phyloP scores from a whole-genome alignment of 2,797 vertebrate genomes.

The Acanthis flammea region DNA sequence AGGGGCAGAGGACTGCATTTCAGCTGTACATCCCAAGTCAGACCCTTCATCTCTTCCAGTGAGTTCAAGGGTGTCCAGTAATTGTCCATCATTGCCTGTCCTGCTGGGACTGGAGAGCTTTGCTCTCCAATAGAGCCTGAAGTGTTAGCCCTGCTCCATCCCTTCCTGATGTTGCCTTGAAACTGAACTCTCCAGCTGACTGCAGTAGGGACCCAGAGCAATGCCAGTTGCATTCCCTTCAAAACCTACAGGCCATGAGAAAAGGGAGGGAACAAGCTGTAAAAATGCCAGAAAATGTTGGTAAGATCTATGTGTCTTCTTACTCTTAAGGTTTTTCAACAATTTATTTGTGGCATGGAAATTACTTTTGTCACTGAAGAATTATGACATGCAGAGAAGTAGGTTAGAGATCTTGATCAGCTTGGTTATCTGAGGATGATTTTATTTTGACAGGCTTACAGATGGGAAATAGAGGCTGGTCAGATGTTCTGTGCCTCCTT shows the following conservation, averaged over 20 bases:
- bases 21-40: not conserved
- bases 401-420: not conserved
- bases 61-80: rapidly evolving
- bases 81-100: not conserved
- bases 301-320: not conserved
- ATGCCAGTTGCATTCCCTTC: not conserved
- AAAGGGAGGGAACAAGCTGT: not conserved
- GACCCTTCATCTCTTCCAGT: not conserved
- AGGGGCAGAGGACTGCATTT: not conserved
- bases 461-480: not conserved
- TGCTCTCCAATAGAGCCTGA: not conserved
- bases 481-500: not conserved
- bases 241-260: not conserved
- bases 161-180: not conserved
- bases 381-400: not conserved
- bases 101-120: not conserved
- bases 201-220: not conserved
- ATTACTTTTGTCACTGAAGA: not conserved
- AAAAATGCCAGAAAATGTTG: not conserved
- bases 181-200: not conserved
- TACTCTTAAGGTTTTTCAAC: not conserved
- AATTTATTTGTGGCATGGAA: not conserved
- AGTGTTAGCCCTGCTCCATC: rapidly evolving
- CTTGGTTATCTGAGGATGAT: not conserved
- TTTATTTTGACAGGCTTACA: not conserved